Base-by-base conservation (phyloP, 2,797 vertebrate genomes). In the Phylloscopus collybita region DNA sequence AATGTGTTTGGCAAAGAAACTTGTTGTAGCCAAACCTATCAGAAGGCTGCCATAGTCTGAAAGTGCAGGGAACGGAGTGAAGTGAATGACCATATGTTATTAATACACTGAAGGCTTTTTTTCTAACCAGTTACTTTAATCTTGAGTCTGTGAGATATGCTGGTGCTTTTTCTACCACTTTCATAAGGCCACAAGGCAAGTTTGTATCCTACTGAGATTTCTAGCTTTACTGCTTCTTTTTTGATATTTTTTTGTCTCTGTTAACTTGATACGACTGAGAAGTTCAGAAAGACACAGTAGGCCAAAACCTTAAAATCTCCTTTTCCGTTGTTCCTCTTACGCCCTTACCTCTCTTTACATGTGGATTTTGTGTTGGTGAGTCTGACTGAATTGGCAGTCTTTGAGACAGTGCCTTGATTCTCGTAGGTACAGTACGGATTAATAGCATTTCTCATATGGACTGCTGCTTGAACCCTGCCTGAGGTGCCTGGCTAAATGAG, bases 151-250 rank as follows among this genome's bases (percentile, higher is more conserved):
- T 45, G 67, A 89, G 69, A 36, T 32, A 19, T 3, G 22, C 32
- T 83, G 65, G 34, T 65, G 64, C 38, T 89, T 95, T 94, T 90
- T 72, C 89, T 93, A 78, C 38, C 27, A 29, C 54, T 94, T 82
- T 49, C 29, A 44, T 65, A 93, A 87, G 30, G 45, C 86, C n/a
- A 80, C 42, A 75, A 86, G 54, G 27, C 85, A 95, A 49, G 45
- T 86, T 90, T 86, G 18, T 59, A 51, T 93, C 60, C 71, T 80
- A 4, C 69, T 78, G 81, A 70, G 65, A 83, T 23, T 69, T 44
- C n/a, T 74, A 54, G 54, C 36, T 38, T 92, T 88, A 26, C 53
- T 65, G 17, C 47, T 93, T 82, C 53, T 56, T 67, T 87, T 89
- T 82, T 75, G 27, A 80, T 92, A 49, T 93, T 2, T 65, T 91